Percentiles rank a stretch among this genome's conserved stretches.
Conservation (phyloP, 2,113 vertebrate species). For the Piaya cayana region DNA sequence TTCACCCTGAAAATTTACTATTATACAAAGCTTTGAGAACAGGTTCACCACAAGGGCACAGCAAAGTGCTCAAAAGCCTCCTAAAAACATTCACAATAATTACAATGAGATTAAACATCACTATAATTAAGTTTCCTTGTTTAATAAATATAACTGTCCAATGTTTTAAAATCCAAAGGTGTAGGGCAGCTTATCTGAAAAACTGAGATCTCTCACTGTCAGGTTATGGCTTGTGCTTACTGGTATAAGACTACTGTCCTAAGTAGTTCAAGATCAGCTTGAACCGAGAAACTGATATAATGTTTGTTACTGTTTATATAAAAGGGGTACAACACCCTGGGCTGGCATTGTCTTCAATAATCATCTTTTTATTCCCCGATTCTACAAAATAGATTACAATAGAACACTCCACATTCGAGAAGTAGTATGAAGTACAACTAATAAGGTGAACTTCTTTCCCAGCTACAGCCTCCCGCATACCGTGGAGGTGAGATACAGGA, state of each 20-base stretch:
- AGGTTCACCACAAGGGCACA: neutral
- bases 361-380: neutral
- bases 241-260: neutral
- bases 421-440: neutral
- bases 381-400: neutral
- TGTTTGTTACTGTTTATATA: neutral
- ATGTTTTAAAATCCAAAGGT: neutral
- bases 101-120: neutral
- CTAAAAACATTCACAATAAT: neutral
- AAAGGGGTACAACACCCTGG: rapidly evolving
- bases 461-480: neutral
- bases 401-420: neutral
- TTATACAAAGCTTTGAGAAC: neutral
- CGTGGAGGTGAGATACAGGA: rapidly evolving
- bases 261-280: neutral
- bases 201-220: neutral
- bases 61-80: neutral
- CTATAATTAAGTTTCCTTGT: neutral
- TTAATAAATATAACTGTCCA: neutral
- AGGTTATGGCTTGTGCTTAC: neutral
- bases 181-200: neutral
- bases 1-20: neutral
- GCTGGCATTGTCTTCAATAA: neutral
- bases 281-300: neutral
- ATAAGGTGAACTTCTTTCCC: neutral